These are phyloP conservation scores for Nematostella vectensis DNA, from an alignment of 92 coral and sea anemone species.

Conservation along the genomic window DNA sequence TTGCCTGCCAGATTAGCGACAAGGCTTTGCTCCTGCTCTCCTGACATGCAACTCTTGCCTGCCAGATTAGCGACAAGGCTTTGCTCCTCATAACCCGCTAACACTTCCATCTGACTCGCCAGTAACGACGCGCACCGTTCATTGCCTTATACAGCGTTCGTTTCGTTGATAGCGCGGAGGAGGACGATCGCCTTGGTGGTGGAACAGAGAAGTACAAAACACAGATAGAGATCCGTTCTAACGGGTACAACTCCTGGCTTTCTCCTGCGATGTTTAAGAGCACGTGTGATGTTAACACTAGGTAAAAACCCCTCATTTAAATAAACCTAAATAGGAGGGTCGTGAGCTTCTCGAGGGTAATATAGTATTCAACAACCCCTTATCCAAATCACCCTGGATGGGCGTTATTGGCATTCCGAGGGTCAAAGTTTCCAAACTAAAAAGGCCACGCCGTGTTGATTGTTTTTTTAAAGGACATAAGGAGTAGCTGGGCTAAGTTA, in stretches of 20 bases:
- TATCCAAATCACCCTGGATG: background rate
- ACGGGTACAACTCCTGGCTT: slow-evolving; percentile 53
- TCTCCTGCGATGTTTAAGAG: slow-evolving; percentile 82
- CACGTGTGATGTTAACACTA: slow-evolving; percentile 66
- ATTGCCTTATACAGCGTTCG: slow-evolving; percentile 70
- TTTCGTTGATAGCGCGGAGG: slow-evolving; percentile 80
- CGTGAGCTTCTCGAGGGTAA: background rate
- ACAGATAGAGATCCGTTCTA: slow-evolving; percentile 31
- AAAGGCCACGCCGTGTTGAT: too few relatives aligned
- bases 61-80: too few relatives aligned
- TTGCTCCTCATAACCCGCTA: too few relatives aligned
- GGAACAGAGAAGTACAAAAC: slow-evolving; percentile 83
- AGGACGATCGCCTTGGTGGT: slow-evolving; percentile 62
- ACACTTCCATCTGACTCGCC: too few relatives aligned
- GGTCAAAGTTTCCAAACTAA: too few relatives aligned
- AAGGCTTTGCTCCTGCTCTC: too few relatives aligned
- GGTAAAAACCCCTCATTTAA: too few relatives aligned
- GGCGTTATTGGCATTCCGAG: too few relatives aligned
- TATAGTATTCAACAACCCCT: background rate
- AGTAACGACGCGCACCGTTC: slow-evolving; percentile 13
- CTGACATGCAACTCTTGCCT: too few relatives aligned
- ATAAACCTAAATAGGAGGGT: too few relatives aligned
- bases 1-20: too few relatives aligned
- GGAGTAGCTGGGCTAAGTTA: background rate
- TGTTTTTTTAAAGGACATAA: background rate